Evolutionary conservation across 2,797 vertebrate genomes (phyloP), one percentile per base, ranked within the genome.

Genomic region (Rhynchotus rufescens): DNA sequence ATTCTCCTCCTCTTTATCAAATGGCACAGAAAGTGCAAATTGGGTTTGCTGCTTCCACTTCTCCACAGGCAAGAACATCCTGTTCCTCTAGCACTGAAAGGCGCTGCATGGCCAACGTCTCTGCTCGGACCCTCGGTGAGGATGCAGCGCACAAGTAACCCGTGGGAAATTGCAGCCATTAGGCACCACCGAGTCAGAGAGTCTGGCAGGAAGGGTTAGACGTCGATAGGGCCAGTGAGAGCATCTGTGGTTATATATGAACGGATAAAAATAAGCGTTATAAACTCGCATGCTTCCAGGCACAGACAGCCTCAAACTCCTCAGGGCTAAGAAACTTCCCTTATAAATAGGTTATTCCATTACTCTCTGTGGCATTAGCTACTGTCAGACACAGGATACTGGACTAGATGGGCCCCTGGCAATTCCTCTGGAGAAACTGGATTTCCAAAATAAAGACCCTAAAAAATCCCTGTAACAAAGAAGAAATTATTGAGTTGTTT

Each of bases 401-500:
- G 45, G 64, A 64, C 73, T 85, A 61, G 57, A 93, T 84, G 88
- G 64, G 86, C 93, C 90, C 36, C 88, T 93, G 88, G 95, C 94
- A 95, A 88, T 94, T 96, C 95, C 94, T 96, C 77, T 71, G 67
- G 86, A 91, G 86, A 93, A 94, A 49, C 44, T 60, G 6, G 30
- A 76, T 64, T 93, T 95, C 93, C 60, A 84, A 82, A 96, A 87
- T 69, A 81, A 86, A 96, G 92, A 73, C 23, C 82, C 64, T 73
- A 61, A 93, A 94, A 62, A 11, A 85, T 81, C 57, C 52, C 22
- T 54, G 17, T 49, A 86, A 93, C 94, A 96, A 95, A 96, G 94
- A 67, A 84, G 90, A 95, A 95, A 85, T 92, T 94, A 94, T 95
- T 77, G 61, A 71, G 90, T 92, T 94, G 94, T 93, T 95, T 96